These are phyloP conservation scores for Atethmia centrago DNA, from an alignment of 2,888 invertebrate genomes.

Conservation along the genomic window DNA sequence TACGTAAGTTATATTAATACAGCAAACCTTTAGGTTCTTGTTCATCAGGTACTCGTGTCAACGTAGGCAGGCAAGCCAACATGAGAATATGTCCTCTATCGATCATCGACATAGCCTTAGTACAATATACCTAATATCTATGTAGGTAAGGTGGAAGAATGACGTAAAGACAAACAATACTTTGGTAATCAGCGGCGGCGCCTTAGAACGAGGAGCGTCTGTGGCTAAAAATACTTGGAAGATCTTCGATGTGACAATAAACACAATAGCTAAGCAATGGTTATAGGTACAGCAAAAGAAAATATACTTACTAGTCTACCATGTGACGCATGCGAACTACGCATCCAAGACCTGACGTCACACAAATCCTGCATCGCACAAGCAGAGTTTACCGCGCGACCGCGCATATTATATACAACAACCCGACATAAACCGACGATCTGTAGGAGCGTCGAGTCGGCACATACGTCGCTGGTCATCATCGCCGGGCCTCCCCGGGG, in stretches of 20 bases:
- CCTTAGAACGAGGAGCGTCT: not conserved
- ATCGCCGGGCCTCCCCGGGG: no score
- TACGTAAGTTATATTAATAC: constrained; percentile 67
- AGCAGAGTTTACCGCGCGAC: no score
- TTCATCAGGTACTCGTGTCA: not conserved
- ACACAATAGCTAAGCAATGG: not conserved
- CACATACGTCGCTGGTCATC: no score
- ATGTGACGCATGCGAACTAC: no score
- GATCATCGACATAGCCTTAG: not conserved
- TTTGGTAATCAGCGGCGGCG: not conserved
- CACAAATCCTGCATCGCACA: no score
- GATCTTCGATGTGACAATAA: not conserved
- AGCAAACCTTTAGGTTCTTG: not conserved
- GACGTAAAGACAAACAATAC: not conserved
- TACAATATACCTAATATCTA: not conserved
- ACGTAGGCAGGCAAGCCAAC: not conserved
- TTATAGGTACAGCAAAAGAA: not conserved
- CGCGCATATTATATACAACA: no score
- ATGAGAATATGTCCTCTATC: not conserved
- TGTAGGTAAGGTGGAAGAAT: not conserved
- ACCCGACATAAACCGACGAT: no score
- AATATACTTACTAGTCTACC: no score
- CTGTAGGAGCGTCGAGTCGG: no score
- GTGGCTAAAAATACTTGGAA: not conserved
- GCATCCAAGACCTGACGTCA: no score